Base-by-base conservation (phyloP, 2,888 invertebrate species). In the Athripsodes cinereus region DNA sequence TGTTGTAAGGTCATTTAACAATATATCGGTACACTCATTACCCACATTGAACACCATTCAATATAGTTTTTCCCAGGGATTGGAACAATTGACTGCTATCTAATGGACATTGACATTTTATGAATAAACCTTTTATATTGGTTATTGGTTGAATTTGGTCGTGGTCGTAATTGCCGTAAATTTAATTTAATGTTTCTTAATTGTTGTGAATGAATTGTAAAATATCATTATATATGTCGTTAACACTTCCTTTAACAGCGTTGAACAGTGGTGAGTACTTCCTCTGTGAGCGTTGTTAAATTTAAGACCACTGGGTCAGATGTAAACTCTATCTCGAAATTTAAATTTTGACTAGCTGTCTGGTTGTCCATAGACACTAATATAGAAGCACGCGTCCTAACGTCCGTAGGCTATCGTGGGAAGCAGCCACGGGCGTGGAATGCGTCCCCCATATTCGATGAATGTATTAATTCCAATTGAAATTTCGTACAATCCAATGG, bases 391-490 rank as follows among this genome's bases (percentile, higher is more conserved):
- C 49, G 50, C 26, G 56, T 35, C 26, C 22, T 11, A 50, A 20
- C 50, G 18, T 40, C 50, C 55, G n/a, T n/a, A 40, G 47, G 31
- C 22, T 73, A 75, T 69, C 76, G 78, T 78, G 75, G 75, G 78
- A 78, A 79, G 76, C 73, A 69, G 75, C 78, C 74, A 75, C 78
- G 76, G 76, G 75, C 72, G 67, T 63, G 54, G 63, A 79, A 76
- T 77, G 76, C 77, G 78, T 72, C 75, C 74, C 75, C 74, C 75
- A 73, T 76, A 76, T 73, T 68, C 73, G 74, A 76, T 76, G 74
- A 74, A 76, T 75, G 74, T 77, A 78, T 78, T 78, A 74, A 77
- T 75, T 75, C 74, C 66, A 57, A 62, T 62, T 62, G 60, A 62
- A 60, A 62, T 62, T 62, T 62, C 58, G 62, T 61, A 61, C 57